Percentiles rank a stretch among this genome's conserved stretches.
These are phyloP conservation scores for Griposia aprilina DNA, from an alignment of 2,888 invertebrate genomes.

Conservation along the genomic window DNA sequence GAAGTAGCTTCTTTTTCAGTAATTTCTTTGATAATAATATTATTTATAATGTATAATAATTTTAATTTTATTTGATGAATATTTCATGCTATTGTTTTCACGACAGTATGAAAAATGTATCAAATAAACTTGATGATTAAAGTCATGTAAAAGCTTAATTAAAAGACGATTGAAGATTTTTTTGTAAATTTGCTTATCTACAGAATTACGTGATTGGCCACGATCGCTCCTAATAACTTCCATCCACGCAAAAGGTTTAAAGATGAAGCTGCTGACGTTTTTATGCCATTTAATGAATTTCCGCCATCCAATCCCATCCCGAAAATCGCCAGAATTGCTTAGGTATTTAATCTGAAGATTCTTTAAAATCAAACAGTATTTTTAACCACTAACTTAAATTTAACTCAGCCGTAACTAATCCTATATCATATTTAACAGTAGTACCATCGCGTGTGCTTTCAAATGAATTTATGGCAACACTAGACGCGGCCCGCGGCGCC, in stretches of 20 bases:
- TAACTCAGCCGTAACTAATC: background rate
- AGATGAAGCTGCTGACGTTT: too few relatives aligned
- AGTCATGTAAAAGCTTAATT: background rate
- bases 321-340: background rate
- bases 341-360: background rate
- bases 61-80: too few relatives aligned
- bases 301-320: background rate
- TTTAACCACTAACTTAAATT: background rate
- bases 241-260: background rate
- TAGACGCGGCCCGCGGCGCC: slow-evolving; percentile 56
- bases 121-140: too few relatives aligned
- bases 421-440: slow-evolving; percentile 39
- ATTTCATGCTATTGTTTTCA: too few relatives aligned
- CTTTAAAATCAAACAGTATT: background rate
- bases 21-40: too few relatives aligned
- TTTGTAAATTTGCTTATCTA: background rate
- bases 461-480: slow-evolving; percentile 57
- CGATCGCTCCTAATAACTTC: background rate
- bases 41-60: too few relatives aligned
- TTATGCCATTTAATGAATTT: too few relatives aligned
- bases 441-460: slow-evolving; percentile 43
- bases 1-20: too few relatives aligned
- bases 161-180: background rate
- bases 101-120: too few relatives aligned
- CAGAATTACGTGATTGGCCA: background rate